Evolutionary conservation across 2,888 invertebrate genomes (phyloP), one percentile per base, ranked within the genome.

Genomic region (Xanthostigma xanthostigma): DNA sequence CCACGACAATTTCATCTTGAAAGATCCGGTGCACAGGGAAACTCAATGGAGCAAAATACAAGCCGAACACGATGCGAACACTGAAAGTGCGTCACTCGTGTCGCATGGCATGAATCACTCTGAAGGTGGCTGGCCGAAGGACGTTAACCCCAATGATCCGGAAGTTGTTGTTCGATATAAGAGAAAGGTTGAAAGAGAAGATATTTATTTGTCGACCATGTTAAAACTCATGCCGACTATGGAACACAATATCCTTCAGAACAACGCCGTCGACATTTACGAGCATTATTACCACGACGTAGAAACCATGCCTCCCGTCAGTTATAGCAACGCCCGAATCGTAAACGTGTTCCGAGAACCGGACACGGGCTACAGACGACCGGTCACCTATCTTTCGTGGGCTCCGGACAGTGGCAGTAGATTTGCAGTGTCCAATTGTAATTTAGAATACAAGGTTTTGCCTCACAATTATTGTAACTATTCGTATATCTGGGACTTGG

Each of bases 71-170:
- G 70, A 74, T 56, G 70, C 76, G 33, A 84, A 84, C 60, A 84
- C 84, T 48, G 71, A 71, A 50, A 66, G 74, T 45, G 73, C 72
- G 54, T 70, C 78, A 51, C 73, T 72, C 56, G 74, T 72, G 57
- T 70, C 68, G 49, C 71, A 71, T 52, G 81, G 83, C 9, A 74
- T 88, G 61, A 75, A 76, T 56, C 89, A 90, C 62, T 70, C 69
- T 11, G 89, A 89, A 65, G 89, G 89, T 51, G 89, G 88, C 13
- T 90, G 89, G 89, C 87, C 89, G 2, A 80, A 80, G 58, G 89
- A 90, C 54, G 69, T 81, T 9, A 77, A 78, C 53, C 63, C 68
- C 50, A 64, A 70, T 43, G 79, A 79, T 58, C 74, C 80, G 55
- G 89, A 90, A 55, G 81, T 82, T 59, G 77, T 82, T 9, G 62